Evolutionary conservation across 2,113 vertebrate species (phyloP).

Genomic region (Nothoprocta pentlandii): DNA sequence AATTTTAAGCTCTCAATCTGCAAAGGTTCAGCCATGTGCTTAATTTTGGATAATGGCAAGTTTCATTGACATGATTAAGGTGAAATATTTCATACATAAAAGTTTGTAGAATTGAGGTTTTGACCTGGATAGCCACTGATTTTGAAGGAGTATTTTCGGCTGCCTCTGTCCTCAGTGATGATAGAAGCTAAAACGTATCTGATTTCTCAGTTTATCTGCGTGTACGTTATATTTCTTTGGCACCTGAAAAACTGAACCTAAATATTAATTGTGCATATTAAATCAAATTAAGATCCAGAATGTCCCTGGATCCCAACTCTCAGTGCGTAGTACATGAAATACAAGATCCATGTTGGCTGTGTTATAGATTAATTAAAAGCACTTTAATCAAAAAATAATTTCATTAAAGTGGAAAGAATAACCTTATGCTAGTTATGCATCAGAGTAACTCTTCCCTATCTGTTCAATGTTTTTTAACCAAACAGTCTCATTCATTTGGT

Average conservation of each 20-base stretch:
- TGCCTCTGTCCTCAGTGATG: neutral
- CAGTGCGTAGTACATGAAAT: neutral
- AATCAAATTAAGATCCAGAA: neutral
- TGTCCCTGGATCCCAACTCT: neutral
- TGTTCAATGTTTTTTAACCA: neutral
- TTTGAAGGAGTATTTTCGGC: neutral
- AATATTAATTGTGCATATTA: neutral
- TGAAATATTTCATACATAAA: conserved; percentile 4
- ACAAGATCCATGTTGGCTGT: neutral
- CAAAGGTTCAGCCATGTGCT: neutral
- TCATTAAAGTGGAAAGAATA: neutral
- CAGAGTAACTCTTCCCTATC: neutral
- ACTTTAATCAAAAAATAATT: neutral
- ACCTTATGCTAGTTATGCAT: neutral
- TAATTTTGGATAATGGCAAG: neutral
- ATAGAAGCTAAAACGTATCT: neutral
- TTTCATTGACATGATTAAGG: neutral
- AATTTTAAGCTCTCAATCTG: conserved; percentile 38
- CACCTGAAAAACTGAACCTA: neutral
- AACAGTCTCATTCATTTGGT: neutral
- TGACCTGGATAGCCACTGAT: neutral
- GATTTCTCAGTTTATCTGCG: neutral
- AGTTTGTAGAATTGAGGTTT: conserved; percentile 27
- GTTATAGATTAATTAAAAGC: neutral
- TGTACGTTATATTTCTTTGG: neutral